These are phyloP conservation scores for Haliclona indistincta DNA, from an alignment of 37 sponge, comb jelly and placozoan species.

Conservation along the genomic window DNA sequence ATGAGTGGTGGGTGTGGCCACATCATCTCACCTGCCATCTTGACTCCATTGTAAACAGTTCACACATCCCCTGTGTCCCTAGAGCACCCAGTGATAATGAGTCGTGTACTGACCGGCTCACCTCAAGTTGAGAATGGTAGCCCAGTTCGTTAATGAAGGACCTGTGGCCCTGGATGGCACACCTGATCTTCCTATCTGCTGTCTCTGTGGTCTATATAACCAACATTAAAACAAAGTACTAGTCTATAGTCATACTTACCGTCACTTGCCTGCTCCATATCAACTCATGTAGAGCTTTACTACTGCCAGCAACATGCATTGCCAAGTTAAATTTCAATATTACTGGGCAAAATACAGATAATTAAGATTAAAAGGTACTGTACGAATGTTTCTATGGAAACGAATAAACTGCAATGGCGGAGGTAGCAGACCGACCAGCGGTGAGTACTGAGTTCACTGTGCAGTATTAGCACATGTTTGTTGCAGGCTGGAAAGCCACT, in stretches of 20 bases:
- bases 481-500: constrained; percentile 77
- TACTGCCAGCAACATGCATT: no score
- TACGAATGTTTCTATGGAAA: no score
- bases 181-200: neutral
- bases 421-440: neutral
- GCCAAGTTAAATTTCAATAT: no score
- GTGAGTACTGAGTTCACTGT: no score
- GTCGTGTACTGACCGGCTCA: neutral
- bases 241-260: neutral
- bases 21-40: constrained; percentile 62
- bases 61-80: constrained; percentile 93
- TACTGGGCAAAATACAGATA: no score
- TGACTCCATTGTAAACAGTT: constrained; percentile 91
- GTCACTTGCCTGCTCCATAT: neutral
- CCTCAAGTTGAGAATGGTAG: constrained; percentile 23
- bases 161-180: constrained; percentile 4
- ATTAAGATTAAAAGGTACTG: no score
- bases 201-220: neutral
- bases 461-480: neutral
- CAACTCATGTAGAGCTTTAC: no score
- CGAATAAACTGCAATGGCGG: neutral
- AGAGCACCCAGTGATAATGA: neutral
- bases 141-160: constrained; percentile 24
- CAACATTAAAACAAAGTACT: neutral
- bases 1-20: neutral